Evolutionary conservation across 2,113 vertebrate genomes (phyloP), one percentile per base, ranked within the genome.

Genomic region (Menidia beryllina): DNA sequence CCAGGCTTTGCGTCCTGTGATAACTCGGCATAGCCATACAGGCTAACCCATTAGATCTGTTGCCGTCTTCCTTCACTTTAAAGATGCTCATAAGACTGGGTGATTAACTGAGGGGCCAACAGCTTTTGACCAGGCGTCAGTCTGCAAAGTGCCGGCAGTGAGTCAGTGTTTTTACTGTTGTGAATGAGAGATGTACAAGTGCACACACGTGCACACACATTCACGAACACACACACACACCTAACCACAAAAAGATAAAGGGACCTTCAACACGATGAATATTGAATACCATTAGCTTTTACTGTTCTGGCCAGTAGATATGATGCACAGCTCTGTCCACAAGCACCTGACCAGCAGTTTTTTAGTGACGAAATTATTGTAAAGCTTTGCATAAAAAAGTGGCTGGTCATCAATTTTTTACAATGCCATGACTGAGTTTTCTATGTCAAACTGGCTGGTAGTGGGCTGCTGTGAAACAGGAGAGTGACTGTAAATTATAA

Each of bases 401-500:
- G 77, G 77, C 69, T 15, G 39, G 49, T 62, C 69, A 89, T 93
- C 62, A 86, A 89, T 93, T 86, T 89, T 93, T 90, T 66, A 92
- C 60, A 14, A 71, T 50, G 27, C 60, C 78, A 62, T 63, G 85
- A 81, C 67, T 84, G 84, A 86, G 83, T 89, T 45, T 88, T 91
- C 69, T 86, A 50, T 65, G 80, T 62, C 64, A 73, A 75, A 83
- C 79, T 67, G 66, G 75, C 72, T 88, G 71, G 72, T 84, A 85
- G 71, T 51, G 70, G 76, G 69, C 71, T 71, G 67, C 75, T 45
- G 41, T 85, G 91, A 91, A 93, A 93, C 83, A 81, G 80, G 86
- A 92, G 85, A 75, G 72, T 80, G 75, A 74, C 66, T 72, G 24
- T 92, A 75, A 93, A 93, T 92, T 82, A 93, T 92, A 77, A 75